Conservation (phyloP, 1,140 invertebrate genomes). For the Drosophila seguyi region DNA sequence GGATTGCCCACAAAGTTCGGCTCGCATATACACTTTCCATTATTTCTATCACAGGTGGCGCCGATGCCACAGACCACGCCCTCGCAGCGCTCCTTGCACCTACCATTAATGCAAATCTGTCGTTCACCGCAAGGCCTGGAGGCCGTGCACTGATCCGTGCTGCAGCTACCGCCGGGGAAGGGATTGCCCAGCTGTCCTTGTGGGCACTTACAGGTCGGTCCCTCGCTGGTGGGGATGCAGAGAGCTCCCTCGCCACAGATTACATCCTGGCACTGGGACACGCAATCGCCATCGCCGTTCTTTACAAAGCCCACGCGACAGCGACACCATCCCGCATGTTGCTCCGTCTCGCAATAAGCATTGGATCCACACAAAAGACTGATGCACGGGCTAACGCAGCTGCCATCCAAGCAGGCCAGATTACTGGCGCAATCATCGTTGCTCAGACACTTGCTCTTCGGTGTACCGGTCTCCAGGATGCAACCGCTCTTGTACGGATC, state of each 20-base stretch:
- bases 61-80: constrained; percentile 92
- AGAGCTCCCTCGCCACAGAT: constrained; percentile 93
- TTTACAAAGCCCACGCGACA: constrained; percentile 93
- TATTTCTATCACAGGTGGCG: constrained; percentile 91
- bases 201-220: constrained; percentile 94
- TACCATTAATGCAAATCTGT: constrained; percentile 92
- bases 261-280: constrained; percentile 92
- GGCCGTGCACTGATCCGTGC: constrained; percentile 91
- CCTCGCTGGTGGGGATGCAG: constrained; percentile 93
- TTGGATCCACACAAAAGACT: constrained; percentile 92
- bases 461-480: constrained; percentile 85
- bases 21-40: constrained; percentile 94
- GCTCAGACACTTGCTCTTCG: constrained; percentile 88
- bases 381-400: constrained; percentile 93
- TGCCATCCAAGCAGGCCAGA: constrained; percentile 90
- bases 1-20: constrained; percentile 95
- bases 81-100: constrained; percentile 94
- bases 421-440: constrained; percentile 93
- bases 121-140: constrained; percentile 91
- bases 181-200: constrained; percentile 95
- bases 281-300: constrained; percentile 91
- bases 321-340: constrained; percentile 94
- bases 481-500: constrained; percentile 94
- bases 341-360: constrained; percentile 94
- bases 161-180: constrained; percentile 94